Conservation (phyloP, 2,888 invertebrate genomes). For the Seladonia tumulorum region DNA sequence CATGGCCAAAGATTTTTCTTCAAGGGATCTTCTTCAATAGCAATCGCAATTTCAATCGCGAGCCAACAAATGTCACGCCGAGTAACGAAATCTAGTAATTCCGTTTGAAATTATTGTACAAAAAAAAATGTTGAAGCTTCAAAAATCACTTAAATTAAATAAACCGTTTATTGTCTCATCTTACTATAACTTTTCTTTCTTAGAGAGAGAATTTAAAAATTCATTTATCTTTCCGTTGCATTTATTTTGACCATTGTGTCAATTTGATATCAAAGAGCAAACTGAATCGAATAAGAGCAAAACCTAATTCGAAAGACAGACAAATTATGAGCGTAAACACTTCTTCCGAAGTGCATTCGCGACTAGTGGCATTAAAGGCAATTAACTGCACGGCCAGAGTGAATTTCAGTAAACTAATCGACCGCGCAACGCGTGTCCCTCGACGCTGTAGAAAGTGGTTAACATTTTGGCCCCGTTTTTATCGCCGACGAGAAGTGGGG, state of each 20-base stretch:
- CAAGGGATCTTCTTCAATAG: no score
- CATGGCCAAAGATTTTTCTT: no score
- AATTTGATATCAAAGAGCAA: background rate
- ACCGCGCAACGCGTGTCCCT: constrained; percentile 14
- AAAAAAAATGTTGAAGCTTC: no score
- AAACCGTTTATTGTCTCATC: no score
- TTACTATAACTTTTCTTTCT: no score
- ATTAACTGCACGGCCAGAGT: background rate
- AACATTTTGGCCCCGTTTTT: constrained; percentile 80
- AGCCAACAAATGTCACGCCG: no score
- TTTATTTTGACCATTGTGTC: background rate
- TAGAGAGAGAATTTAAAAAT: background rate
- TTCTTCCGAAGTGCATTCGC: background rate
- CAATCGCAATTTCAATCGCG: no score
- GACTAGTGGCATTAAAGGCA: background rate
- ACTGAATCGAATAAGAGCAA: background rate
- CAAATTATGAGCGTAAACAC: background rate
- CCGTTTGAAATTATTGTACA: no score
- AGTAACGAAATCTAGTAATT: no score
- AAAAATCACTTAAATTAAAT: no score
- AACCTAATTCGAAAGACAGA: background rate
- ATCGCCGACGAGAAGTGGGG: constrained; percentile 41
- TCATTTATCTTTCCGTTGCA: background rate
- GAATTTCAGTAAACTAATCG: constrained; percentile 15
- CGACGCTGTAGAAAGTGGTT: constrained; percentile 76